phyloP scores from a whole-genome alignment of 2,797 vertebrate genomes.

The Perodicticus potto region DNA sequence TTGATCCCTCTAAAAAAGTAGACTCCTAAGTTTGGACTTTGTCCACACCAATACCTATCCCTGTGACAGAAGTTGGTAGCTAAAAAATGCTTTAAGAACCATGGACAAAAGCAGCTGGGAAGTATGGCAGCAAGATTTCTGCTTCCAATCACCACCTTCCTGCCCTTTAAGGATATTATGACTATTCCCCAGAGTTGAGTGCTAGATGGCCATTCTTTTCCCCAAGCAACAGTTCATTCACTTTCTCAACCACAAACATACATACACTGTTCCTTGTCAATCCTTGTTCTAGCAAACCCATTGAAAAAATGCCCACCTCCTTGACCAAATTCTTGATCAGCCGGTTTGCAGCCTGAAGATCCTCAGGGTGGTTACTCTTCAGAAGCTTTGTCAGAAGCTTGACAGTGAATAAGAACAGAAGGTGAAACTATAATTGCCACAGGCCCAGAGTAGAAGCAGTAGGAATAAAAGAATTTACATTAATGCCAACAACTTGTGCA shows the following conservation, averaged over 20 bases:
- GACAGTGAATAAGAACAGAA: background rate
- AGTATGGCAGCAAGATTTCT: background rate
- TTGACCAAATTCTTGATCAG: constrained; percentile 94
- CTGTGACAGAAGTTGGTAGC: background rate
- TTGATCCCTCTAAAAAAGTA: background rate
- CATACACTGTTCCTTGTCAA: background rate
- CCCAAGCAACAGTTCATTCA: too few species aligned
- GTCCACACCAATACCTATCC: background rate
- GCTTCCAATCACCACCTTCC: background rate
- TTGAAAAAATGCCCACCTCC: constrained; percentile 88
- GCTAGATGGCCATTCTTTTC: background rate
- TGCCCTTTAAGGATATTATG: background rate
- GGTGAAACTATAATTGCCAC: background rate
- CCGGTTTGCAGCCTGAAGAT: constrained; percentile 94
- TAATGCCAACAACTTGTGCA: background rate
- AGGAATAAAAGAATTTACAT: background rate
- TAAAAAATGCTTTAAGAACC: background rate
- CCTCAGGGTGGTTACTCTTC: constrained; percentile 92
- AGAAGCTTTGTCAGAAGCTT: constrained; percentile 93
- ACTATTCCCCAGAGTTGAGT: background rate
- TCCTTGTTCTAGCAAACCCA: background rate
- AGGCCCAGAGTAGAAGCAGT: background rate
- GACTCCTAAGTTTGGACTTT: background rate
- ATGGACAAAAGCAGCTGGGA: background rate
- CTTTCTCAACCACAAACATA: background rate